These are phyloP conservation scores for Athalia rosae DNA, from an alignment of 2,888 invertebrate species.

Conservation along the genomic window DNA sequence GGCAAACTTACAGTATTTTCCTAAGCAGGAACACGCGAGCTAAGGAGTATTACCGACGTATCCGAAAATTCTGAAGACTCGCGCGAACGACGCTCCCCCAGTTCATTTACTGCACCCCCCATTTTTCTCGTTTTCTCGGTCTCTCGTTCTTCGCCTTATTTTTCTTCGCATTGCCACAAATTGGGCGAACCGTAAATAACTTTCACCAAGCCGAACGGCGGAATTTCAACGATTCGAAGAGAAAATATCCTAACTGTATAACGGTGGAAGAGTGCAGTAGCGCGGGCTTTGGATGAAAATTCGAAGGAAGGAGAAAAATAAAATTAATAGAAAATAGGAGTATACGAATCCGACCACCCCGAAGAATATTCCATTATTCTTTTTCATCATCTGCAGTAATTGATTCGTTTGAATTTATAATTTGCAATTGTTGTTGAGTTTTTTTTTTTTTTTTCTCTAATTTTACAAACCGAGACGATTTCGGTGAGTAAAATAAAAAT, in stretches of 20 bases:
- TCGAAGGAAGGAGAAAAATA: background rate
- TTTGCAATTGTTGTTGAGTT: background rate
- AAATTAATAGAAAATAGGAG: no score
- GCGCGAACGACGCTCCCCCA: no score
- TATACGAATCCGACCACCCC: background rate
- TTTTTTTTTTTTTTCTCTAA: no score
- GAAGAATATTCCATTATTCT: background rate
- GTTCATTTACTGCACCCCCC: no score
- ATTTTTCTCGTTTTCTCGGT: no score
- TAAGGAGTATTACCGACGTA: no score
- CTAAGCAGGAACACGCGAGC: no score
- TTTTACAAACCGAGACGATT: background rate
- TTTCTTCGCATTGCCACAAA: conserved; percentile 15
- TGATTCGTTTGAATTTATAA: no score
- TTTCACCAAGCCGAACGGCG: background rate
- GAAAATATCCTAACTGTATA: background rate
- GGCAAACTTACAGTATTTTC: no score
- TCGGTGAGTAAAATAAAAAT: background rate
- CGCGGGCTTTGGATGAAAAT: background rate
- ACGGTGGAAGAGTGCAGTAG: background rate
- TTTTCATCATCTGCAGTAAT: no score
- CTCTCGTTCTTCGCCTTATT: background rate
- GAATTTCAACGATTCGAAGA: conserved; percentile 19
- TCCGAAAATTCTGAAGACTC: no score
- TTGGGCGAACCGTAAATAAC: conserved; percentile 41